Conservation (phyloP, 2,888 invertebrate species). For the Xestoiulus laeticollis region DNA sequence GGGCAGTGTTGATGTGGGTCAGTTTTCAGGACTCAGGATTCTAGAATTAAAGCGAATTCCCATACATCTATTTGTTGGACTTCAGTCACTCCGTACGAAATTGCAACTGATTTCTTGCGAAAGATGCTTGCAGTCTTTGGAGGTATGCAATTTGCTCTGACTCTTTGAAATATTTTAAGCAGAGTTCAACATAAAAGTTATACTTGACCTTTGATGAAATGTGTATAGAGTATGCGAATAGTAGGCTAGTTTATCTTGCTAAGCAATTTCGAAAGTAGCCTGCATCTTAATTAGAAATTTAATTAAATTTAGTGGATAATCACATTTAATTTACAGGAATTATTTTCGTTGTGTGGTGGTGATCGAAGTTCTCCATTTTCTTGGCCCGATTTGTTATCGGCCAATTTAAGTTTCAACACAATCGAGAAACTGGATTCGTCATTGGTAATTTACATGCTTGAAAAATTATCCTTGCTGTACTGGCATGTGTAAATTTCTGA, state of each 20-base stretch:
- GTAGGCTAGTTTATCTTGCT: no score
- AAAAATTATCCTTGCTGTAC: neutral
- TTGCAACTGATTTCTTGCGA: slow-evolving; percentile 48
- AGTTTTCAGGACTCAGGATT: slow-evolving; percentile 24
- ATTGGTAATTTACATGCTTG: slow-evolving; percentile 44
- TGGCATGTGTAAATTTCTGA: neutral
- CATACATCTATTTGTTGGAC: slow-evolving; percentile 51
- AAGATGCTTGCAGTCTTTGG: slow-evolving; percentile 46
- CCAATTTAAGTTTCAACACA: slow-evolving; percentile 50
- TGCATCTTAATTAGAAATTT: neutral
- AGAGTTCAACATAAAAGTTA: no score
- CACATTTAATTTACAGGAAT: slow-evolving; percentile 48
- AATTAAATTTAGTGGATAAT: neutral
- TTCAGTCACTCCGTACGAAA: slow-evolving; percentile 46
- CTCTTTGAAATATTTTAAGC: no score
- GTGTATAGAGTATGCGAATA: neutral
- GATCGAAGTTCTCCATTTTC: slow-evolving; percentile 52
- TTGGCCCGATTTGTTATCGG: slow-evolving; percentile 51
- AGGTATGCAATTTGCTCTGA: slow-evolving; percentile 25
- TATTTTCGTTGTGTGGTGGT: slow-evolving; percentile 53
- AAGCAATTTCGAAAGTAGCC: neutral
- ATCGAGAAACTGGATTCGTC: slow-evolving; percentile 50
- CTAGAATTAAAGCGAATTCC: slow-evolving; percentile 53
- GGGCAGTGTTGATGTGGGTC: slow-evolving; percentile 46
- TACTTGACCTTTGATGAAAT: neutral